These are phyloP conservation scores for Chymomyza procnemis DNA, from an alignment of 2,888 invertebrate genomes.

Conservation along the genomic window DNA sequence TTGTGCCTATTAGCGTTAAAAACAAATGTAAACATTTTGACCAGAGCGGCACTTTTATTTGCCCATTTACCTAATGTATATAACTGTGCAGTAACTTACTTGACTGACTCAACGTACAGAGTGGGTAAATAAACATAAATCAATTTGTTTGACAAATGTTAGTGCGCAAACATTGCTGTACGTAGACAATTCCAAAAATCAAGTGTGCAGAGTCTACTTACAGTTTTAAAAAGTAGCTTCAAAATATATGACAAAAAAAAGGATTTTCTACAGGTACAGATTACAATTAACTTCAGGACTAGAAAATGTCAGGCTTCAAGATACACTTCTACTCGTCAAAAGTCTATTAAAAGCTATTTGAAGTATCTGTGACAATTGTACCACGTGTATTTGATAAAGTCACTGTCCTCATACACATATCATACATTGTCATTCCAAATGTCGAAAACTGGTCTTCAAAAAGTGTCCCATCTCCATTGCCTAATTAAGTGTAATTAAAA, in stretches of 20 bases:
- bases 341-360: too few species aligned
- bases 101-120: background rate
- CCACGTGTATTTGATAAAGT: too few species aligned
- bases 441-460: background rate
- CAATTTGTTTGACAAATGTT: background rate
- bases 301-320: too few species aligned
- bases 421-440: background rate
- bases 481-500: background rate
- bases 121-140: background rate
- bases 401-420: too few species aligned
- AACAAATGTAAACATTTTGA: slow-evolving; percentile 65
- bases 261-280: too few species aligned
- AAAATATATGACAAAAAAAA: too few species aligned
- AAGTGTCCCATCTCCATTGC: background rate
- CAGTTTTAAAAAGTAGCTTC: too few species aligned
- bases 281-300: too few species aligned
- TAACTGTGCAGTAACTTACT: background rate
- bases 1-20: slow-evolving; percentile 56
- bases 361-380: too few species aligned
- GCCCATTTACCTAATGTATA: background rate
- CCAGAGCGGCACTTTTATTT: slow-evolving; percentile 17
- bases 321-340: too few species aligned
- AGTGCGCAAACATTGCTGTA: background rate
- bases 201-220: too few species aligned
- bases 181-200: too few species aligned